A percentile compares a stretch with the other conserved stretches of the same genome.
phyloP scores from a whole-genome alignment of 1,140 invertebrate species.

The Megalopta genalis region DNA sequence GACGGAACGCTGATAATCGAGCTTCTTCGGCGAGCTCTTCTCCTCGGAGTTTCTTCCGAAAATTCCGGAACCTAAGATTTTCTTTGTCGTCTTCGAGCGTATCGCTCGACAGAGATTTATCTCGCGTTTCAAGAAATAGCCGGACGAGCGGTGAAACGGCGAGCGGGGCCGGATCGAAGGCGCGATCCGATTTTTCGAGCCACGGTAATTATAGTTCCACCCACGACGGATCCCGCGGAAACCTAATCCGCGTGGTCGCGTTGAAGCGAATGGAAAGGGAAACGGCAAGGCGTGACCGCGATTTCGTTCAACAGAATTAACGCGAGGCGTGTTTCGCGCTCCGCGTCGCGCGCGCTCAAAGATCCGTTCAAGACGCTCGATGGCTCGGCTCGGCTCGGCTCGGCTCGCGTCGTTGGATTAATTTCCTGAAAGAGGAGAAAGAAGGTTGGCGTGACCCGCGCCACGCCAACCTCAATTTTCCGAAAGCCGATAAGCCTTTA shows the following conservation, averaged over 20 bases:
- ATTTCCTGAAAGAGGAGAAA: constrained; percentile 36
- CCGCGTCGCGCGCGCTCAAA: no score
- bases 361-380: constrained; percentile 22
- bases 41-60: no score
- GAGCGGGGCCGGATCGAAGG: no score
- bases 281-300: neutral
- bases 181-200: neutral
- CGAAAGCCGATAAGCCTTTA: constrained; percentile 36
- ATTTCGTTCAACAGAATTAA: constrained; percentile 22
- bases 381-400: no score
- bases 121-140: no score
- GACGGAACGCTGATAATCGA: no score
- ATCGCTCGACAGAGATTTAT: no score
- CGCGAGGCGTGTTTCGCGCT: neutral
- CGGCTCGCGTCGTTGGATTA: constrained; percentile 15
- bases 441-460: neutral
- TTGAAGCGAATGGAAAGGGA: neutral
- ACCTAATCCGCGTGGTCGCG: neutral
- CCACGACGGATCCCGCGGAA: neutral
- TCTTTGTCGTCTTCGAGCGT: no score
- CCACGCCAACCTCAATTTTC: constrained; percentile 46
- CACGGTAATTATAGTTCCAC: neutral
- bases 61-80: no score
- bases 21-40: no score
- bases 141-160: no score